Base-by-base conservation (phyloP, 2,888 invertebrate species). In the Synanthedon andrenaeformis region DNA sequence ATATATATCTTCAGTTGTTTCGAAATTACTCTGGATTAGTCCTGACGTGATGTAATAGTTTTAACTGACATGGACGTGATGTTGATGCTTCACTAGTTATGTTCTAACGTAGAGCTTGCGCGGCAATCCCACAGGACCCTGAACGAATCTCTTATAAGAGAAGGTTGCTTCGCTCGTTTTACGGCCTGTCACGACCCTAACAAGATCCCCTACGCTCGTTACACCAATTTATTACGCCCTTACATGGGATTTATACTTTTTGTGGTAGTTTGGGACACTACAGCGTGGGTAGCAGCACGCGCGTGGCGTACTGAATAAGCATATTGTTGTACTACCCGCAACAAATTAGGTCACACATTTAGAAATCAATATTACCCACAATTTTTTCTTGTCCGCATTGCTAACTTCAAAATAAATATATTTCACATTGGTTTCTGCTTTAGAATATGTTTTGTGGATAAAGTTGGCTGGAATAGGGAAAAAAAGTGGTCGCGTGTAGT, bases 221-320 rank as follows among this genome's bases (percentile, higher is more conserved):
- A 79, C 69, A 65, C 62, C 76, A 78, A 79, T 80, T 80, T 79
- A 80, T 79, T 70, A 74, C 72, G 60, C 72, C 73, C 77, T 77
- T 74, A 76, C 68, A 72, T 69, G 66, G 74, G 74, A 79, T 79
- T 79, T 80, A 78, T 79, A 72, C 58, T 69, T 77, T 74, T 70
- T 72, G 69, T 56, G 69, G 66, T 69, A 70, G 70, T 74, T 69
- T 67, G 58, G 49, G 56, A 59, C 55, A 58, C 62, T 67, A 59
- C 54, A 61, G 63, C 59, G 45, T 64, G 65, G 65, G 64, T 57
- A 49, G 62, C 58, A 61, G 62, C 58, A 61, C 55, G 49, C 49
- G 49, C 42, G 53, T 50, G 52, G 50, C 52, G 42, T 53, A 57
- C 57, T 57, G 54, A 52, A 55, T 57, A 55, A 41, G 53, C 55